phyloP scores from a whole-genome alignment of 2,888 invertebrate genomes.

The Ceratothoa steindachneri region DNA sequence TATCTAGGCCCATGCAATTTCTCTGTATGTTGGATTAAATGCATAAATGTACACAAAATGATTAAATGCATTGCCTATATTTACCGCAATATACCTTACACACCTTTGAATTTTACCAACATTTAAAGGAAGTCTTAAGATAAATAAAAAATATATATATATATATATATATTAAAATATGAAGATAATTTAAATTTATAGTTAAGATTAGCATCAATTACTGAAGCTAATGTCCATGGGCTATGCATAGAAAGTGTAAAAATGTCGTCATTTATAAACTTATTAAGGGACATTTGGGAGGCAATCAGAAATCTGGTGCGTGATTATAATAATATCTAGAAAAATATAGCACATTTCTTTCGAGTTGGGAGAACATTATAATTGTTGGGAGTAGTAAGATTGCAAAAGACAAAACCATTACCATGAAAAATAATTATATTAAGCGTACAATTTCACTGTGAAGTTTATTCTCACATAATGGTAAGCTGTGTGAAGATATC shows the following conservation, averaged over 20 bases:
- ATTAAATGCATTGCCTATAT: too few species aligned
- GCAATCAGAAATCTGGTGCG: not conserved
- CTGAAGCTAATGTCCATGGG: not conserved
- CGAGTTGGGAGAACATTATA: not conserved
- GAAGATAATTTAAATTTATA: too few species aligned
- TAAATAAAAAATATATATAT: not conserved
- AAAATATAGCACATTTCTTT: not conserved
- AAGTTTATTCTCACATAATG: not conserved
- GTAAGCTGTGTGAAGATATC: too few species aligned
- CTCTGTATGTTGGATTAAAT: too few species aligned
- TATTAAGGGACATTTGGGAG: not conserved
- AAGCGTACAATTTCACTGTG: not conserved
- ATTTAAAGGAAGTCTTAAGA: not conserved
- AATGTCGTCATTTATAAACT: not conserved
- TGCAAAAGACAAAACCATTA: not conserved
- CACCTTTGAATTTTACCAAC: not conserved
- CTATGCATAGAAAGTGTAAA: not conserved
- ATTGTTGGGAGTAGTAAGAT: not conserved
- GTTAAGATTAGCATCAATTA: too few species aligned
- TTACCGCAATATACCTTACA: too few species aligned
- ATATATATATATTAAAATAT: constrained; percentile 16
- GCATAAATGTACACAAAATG: too few species aligned
- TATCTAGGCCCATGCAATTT: too few species aligned
- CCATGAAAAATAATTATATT: not conserved
- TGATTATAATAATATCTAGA: not conserved